A percentile compares a stretch with the other conserved stretches of the same genome.
phyloP scores from a whole-genome alignment of 2,113 vertebrate genomes.

The Oriolus oriolus region DNA sequence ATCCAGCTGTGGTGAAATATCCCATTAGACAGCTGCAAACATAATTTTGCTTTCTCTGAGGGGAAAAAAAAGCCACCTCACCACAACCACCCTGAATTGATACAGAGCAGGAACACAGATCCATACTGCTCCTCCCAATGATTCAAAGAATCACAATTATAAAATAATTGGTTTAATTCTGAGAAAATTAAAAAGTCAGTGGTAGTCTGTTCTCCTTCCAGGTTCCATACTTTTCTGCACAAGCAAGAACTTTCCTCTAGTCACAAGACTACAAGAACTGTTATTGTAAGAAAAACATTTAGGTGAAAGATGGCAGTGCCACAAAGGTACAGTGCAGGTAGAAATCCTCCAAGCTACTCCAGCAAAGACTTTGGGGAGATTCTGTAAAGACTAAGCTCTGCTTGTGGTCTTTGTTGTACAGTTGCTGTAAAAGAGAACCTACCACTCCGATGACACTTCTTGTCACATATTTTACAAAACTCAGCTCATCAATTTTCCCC shows the following conservation, averaged over 20 bases:
- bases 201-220: not conserved
- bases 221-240: not conserved
- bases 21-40: constrained; percentile 9
- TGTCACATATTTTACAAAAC: not conserved
- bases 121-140: not conserved
- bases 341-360: not conserved
- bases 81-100: not conserved
- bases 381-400: not conserved
- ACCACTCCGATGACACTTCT: not conserved
- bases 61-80: not conserved
- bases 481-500: not conserved
- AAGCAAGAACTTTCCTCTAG: not conserved
- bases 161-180: not conserved
- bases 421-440: not conserved
- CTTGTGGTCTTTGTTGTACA: not conserved
- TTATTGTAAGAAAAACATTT: not conserved
- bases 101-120: not conserved
- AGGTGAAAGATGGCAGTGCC: not conserved
- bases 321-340: not conserved
- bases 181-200: not conserved
- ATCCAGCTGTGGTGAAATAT: constrained; percentile 44
- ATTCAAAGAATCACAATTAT: not conserved
- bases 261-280: not conserved
- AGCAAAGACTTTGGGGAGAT: not conserved
- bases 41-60: not conserved